phyloP scores from a whole-genome alignment of 2,888 invertebrate species.

The Trachelus stipa region DNA sequence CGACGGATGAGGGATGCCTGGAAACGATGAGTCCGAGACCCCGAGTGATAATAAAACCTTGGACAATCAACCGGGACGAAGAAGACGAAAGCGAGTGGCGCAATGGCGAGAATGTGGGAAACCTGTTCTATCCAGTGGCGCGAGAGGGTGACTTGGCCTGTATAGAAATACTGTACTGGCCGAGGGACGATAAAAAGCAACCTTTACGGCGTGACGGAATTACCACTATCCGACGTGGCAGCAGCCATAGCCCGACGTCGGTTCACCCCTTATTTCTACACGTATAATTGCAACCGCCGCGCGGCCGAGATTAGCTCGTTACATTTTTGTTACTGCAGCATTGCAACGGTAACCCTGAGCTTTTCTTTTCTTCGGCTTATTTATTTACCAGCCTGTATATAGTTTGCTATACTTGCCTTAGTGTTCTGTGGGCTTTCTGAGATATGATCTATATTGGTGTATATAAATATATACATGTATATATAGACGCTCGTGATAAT shows the following conservation, averaged over 20 bases:
- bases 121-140: not conserved
- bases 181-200: slow-evolving; percentile 56
- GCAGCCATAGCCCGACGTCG: slow-evolving; percentile 35
- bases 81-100: slow-evolving; percentile 36
- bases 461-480: not conserved
- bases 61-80: slow-evolving; percentile 54
- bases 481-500: slow-evolving; percentile 15
- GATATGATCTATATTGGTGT: not conserved
- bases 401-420: not conserved
- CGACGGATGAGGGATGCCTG: not conserved
- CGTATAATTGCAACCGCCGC: slow-evolving; percentile 47
- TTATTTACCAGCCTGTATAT: not conserved
- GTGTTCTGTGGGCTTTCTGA: not conserved
- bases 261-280: slow-evolving; percentile 36
- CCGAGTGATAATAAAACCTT: slow-evolving; percentile 60
- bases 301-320: slow-evolving; percentile 44
- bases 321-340: slow-evolving; percentile 30
- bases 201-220: slow-evolving; percentile 61
- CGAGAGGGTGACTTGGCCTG: not conserved
- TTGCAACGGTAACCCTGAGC: not conserved
- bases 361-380: not conserved
- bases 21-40: slow-evolving; percentile 18
- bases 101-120: slow-evolving; percentile 19
- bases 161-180: slow-evolving; percentile 27
- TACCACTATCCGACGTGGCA: slow-evolving; percentile 48